Percentiles rank a stretch among this genome's conserved stretches.
phyloP scores from a whole-genome alignment of 2,113 vertebrate genomes.

The Eurystomus gularis region DNA sequence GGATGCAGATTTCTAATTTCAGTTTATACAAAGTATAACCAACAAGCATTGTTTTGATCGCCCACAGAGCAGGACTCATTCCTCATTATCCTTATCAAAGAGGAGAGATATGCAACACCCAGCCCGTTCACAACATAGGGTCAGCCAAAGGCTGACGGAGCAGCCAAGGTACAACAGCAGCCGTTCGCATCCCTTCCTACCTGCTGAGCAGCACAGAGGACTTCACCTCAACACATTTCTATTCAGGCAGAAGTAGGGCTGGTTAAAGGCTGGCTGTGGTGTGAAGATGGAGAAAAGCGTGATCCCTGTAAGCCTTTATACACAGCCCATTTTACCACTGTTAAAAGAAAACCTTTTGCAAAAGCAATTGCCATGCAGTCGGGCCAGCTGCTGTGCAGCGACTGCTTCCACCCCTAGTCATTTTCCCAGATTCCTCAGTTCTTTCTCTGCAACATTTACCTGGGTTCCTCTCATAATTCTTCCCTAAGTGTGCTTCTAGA shows the following conservation, averaged over 20 bases:
- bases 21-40: neutral
- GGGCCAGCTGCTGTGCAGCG: neutral
- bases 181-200: fast-evolving
- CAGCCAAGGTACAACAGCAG: neutral
- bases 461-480: neutral
- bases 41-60: slow-evolving; percentile 18
- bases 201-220: neutral
- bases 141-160: neutral
- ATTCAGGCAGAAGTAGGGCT: neutral
- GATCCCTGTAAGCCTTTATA: neutral
- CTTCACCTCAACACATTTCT: neutral
- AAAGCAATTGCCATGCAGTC: neutral
- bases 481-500: neutral
- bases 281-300: neutral
- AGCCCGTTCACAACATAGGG: neutral
- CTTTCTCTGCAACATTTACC: neutral
- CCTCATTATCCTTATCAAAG: slow-evolving; percentile 16
- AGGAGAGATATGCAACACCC: neutral
- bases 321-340: neutral
- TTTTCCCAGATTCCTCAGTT: neutral
- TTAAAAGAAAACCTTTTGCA: neutral
- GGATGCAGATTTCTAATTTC: slow-evolving; percentile 4
- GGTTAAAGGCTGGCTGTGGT: neutral
- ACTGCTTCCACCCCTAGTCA: neutral
- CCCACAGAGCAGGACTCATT: neutral